Conservation (phyloP, 2,888 invertebrate genomes). For the Dicyrtoma fusca region DNA sequence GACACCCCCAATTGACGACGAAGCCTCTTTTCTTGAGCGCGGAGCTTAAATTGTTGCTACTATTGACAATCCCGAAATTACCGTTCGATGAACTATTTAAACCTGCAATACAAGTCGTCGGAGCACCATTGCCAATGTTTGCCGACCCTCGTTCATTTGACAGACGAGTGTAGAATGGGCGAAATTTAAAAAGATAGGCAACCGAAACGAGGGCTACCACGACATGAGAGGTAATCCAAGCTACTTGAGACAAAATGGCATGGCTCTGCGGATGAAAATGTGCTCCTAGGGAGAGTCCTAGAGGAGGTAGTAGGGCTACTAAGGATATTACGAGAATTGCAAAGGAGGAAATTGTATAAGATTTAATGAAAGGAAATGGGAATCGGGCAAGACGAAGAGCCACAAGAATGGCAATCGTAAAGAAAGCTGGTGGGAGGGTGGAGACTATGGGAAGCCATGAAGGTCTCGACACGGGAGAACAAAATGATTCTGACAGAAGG, state of each 20-base stretch:
- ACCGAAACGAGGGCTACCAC: constrained; percentile 55
- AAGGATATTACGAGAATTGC: constrained; percentile 53
- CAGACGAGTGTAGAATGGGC: constrained; percentile 56
- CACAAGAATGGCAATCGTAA: constrained; percentile 55
- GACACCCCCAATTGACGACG: constrained; percentile 57
- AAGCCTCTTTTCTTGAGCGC: constrained; percentile 55
- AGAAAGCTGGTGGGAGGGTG: constrained; percentile 55
- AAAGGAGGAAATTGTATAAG: constrained; percentile 54
- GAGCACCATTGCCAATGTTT: constrained; percentile 45
- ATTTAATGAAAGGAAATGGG: constrained; percentile 56
- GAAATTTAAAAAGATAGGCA: constrained; percentile 56
- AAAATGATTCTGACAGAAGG: constrained; percentile 56
- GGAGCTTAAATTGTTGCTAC: constrained; percentile 52
- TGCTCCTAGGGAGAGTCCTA: constrained; percentile 54
- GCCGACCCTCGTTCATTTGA: constrained; percentile 53
- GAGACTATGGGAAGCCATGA: constrained; percentile 56
- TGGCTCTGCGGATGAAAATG: constrained; percentile 53
- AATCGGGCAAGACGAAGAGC: constrained; percentile 56
- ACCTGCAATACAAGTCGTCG: constrained; percentile 41
- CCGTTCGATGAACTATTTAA: constrained; percentile 49
- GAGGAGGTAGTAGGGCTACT: constrained; percentile 51
- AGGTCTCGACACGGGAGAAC: constrained; percentile 55
- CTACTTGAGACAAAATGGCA: constrained; percentile 53
- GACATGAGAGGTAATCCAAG: constrained; percentile 56
- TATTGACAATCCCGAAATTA: constrained; percentile 48